Evolutionary conservation across 2,797 vertebrate genomes (phyloP), one percentile per base, ranked within the genome.

Genomic region (Oreochromis mossambicus): DNA sequence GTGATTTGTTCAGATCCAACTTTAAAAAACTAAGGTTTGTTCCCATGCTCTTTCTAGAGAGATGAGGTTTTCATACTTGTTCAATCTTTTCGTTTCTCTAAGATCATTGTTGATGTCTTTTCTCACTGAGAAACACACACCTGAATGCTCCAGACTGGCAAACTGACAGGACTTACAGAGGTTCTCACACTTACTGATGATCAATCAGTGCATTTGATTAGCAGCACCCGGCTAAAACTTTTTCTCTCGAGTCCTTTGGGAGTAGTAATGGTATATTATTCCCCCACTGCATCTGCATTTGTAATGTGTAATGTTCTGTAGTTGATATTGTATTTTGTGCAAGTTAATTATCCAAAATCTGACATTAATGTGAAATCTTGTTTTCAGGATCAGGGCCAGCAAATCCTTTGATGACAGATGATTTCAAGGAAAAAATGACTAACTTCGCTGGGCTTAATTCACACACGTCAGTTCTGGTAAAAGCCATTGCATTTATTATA

Each of bases 301-400:
- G 41, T 29, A 29, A 29, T 73, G 43, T 73, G 68, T 48, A 17
- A 48, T 0, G 4, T 48, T 73, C 26, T 48, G 15, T 46, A 73
- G 24, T 48, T 73, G 15, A 19, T 48, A 9, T 36, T 7, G 3
- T 51, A n/a, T 36, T 36, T 36, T 76, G 41, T 34, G 7, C 11
- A 5, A 21, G 13, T 55, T 29, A 54, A 11, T 52, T 58, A 84
- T 36, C 7, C 41, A 21, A 50, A 51, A 24, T 81, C 4, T 75
- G 15, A 2, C n/a, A 13, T 58, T 81, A 46, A 55, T 77, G 7
- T 83, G 79, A 83, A 6, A 29, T 82, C n/a, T 88, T 94, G 3
- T 88, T 82, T 93, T 89, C 91, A 97, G 96, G 95, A 94, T 94
- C 75, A 34, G 92, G 95, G 43, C 86, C 94, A 83, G 94, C 94